These are phyloP conservation scores for Thelaira solivaga DNA, from an alignment of 2,888 invertebrate genomes.

Conservation along the genomic window DNA sequence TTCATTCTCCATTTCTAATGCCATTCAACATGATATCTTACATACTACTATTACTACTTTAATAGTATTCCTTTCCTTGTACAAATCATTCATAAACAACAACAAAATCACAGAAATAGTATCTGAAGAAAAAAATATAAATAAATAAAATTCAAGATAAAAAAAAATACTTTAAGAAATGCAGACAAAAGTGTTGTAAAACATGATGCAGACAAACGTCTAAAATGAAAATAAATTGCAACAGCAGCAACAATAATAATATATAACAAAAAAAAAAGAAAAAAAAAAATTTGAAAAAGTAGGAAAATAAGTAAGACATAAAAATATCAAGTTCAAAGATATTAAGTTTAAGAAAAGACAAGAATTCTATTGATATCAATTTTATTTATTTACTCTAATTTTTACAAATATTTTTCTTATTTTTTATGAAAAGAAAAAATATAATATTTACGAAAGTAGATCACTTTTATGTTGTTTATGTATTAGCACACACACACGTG, in stretches of 20 bases:
- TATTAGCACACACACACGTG: too few species aligned
- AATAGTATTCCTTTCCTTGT: not conserved
- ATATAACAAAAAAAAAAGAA: not conserved
- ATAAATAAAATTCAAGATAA: not conserved
- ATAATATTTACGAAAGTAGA: too few species aligned
- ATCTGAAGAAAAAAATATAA: not conserved
- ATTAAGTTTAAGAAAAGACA: too few species aligned
- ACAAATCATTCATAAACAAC: conserved; percentile 52
- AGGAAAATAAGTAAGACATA: not conserved
- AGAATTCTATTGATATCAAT: too few species aligned
- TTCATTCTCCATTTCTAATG: not conserved
- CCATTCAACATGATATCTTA: not conserved
- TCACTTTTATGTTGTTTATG: too few species aligned
- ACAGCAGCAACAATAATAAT: not conserved
- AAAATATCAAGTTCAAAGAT: not conserved
- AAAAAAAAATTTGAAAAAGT: not conserved
- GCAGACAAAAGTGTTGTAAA: conserved; percentile 38
- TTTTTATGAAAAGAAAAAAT: too few species aligned
- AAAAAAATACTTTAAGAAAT: conserved; percentile 3
- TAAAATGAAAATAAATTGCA: not conserved
- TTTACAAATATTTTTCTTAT: too few species aligned
- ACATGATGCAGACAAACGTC: conserved; percentile 39
- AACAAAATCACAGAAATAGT: conserved; percentile 1
- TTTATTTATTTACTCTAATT: too few species aligned
- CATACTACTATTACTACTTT: not conserved